Evolutionary conservation across 2,797 vertebrate genomes (phyloP), one percentile per base, ranked within the genome.

Genomic region (Platalea minor): DNA sequence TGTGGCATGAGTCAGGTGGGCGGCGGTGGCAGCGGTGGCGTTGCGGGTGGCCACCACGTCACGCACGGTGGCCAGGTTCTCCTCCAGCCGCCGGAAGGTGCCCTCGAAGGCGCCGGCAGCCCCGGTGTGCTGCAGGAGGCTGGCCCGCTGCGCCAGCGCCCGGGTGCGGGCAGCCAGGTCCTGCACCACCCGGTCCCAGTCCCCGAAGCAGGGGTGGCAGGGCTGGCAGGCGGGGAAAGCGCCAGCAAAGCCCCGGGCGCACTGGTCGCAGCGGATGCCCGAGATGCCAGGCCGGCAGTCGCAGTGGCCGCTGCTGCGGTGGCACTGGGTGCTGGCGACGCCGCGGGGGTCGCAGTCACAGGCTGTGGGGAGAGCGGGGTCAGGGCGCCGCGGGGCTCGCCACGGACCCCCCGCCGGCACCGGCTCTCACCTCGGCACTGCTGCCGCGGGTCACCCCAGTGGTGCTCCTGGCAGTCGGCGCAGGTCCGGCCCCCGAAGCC

Each of bases 121-220:
- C n/a, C 99, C 99, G 0, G 98, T 99, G 93, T 98, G 98, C 96
- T 99, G 99, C 85, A 99, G 98, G 88, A 99, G 98, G 78, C 97
- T 98, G 17, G 97, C 98, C 11, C 98, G 98, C 72, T 98, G 98
- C 1, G 98, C 98, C 57, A 99, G 98, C 1, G 89, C 93, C 91
- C 97, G 98, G 37, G 98, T 98, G 9, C 98, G 99, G 24, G 98
- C 96, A 0, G 98, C 98, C 96, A 99, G 95, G 91, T 99, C 99
- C 98, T 99, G 99, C 41, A 99, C 99, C 48, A 99, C 98, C 9
- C 99, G 99, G 97, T 99, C 99, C 99, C 99, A 99, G 97, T 99
- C 99, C 26, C 99, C 99, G 0, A 99, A 99, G 96, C 99, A 99
- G 75, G 99, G 98, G 68, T 99, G 99, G 95, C 99, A 99, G 50